phyloP scores from a whole-genome alignment of 1,140 invertebrate genomes.

The Oryctes rhinoceros region DNA sequence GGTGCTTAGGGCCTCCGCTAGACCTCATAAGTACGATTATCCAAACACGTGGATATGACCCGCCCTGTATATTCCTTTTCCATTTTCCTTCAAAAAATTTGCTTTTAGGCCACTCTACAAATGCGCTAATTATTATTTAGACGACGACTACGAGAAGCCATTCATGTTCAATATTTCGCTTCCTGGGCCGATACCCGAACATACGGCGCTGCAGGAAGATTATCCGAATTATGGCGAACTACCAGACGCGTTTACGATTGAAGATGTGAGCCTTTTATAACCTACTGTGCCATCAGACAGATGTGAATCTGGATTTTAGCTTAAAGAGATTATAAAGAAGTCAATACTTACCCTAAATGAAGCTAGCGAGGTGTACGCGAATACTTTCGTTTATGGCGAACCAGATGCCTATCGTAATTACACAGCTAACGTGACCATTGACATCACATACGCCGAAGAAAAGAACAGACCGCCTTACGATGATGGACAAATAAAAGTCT shows the following conservation, averaged over 20 bases:
- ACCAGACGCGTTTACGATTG: neutral
- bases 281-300: no score
- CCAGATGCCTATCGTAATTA: neutral
- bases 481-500: neutral
- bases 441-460: neutral
- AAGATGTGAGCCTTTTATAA: neutral
- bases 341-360: neutral
- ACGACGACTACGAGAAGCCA: slow-evolving; percentile 5
- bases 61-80: neutral
- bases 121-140: neutral
- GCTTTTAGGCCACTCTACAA: neutral
- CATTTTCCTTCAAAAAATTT: neutral
- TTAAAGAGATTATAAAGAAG: neutral
- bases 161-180: neutral
- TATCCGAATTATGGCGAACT: neutral
- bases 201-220: neutral
- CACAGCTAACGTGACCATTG: neutral
- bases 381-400: neutral
- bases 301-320: neutral
- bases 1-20: no score
- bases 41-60: neutral
- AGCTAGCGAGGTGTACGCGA: neutral
- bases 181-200: neutral
- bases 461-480: neutral
- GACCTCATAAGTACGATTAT: neutral